Conservation (phyloP, 1,140 invertebrate species). For the Formica selysi region DNA sequence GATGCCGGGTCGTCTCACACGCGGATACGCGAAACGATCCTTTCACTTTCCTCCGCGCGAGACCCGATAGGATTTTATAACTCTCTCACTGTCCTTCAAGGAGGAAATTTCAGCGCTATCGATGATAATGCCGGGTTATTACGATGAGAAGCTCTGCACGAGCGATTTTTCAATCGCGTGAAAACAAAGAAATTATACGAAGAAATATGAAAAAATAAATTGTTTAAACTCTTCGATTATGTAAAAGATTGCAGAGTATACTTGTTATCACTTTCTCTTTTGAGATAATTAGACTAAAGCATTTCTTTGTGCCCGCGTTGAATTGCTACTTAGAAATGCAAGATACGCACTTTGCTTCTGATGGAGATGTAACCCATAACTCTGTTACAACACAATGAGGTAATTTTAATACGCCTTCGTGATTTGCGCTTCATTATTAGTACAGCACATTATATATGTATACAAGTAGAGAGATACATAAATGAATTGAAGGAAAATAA, state of each 20-base stretch:
- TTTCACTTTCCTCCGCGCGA: slow-evolving; percentile 59
- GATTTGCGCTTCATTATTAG: slow-evolving; percentile 12
- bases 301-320: neutral
- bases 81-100: slow-evolving; percentile 27
- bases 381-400: neutral
- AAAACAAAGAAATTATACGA: neutral
- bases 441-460: neutral
- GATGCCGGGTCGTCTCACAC: slow-evolving; percentile 48
- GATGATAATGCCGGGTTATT: neutral
- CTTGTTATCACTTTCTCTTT: slow-evolving; percentile 9
- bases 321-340: neutral
- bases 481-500: slow-evolving; percentile 48
- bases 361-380: neutral
- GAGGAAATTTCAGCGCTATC: slow-evolving; percentile 39
- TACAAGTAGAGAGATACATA: neutral
- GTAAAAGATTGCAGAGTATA: neutral
- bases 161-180: slow-evolving; percentile 7
- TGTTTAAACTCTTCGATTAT: neutral
- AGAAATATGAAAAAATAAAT: neutral
- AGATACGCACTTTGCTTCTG: neutral
- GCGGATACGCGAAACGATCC: slow-evolving; percentile 52
- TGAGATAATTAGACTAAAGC: slow-evolving; percentile 3
- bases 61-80: slow-evolving; percentile 16
- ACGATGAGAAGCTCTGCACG: neutral
- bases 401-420: slow-evolving; percentile 29